Percentiles rank a stretch among this genome's conserved stretches.
Evolutionary conservation across 1,140 invertebrate genomes (phyloP).

Genomic region (Drosophila murphyi): DNA sequence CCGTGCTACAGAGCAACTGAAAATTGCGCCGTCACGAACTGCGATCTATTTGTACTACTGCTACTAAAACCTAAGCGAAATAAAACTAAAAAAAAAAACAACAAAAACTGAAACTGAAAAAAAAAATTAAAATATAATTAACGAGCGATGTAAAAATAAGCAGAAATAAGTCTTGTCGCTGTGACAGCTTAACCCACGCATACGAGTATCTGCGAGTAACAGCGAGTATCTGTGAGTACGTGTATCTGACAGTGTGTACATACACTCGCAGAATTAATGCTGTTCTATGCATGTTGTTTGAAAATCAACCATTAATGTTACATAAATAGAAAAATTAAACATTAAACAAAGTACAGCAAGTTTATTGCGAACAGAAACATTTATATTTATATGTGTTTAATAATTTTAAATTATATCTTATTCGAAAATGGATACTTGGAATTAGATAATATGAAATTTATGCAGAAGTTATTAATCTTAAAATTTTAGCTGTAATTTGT

Average conservation of each 20-base stretch:
- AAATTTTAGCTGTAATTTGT: no score
- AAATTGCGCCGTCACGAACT: conserved; percentile 68
- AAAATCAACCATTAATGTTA: no score
- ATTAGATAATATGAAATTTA: no score
- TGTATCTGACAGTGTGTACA: conserved; percentile 23
- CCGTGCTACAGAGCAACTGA: conserved; percentile 18
- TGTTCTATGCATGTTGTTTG: no score
- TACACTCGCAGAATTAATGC: background rate
- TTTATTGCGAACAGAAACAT: no score
- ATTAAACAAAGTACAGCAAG: no score
- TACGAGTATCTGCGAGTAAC: conserved; percentile 14
- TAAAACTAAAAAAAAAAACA: conserved; percentile 30
- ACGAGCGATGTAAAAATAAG: conserved; percentile 76
- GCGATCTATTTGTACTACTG: conserved; percentile 26
- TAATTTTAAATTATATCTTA: no score
- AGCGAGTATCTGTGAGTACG: conserved; percentile 46
- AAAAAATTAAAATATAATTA: conserved; percentile 37
- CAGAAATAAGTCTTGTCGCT: conserved; percentile 79
- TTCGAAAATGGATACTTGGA: no score
- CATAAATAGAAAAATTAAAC: no score
- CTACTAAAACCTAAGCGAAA: conserved; percentile 26
- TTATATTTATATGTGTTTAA: no score
- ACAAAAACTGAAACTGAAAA: background rate
- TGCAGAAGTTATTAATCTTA: no score
- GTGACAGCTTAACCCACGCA: conserved; percentile 82